Base-by-base conservation (phyloP, 2,888 invertebrate genomes). In the Tachina fera region DNA sequence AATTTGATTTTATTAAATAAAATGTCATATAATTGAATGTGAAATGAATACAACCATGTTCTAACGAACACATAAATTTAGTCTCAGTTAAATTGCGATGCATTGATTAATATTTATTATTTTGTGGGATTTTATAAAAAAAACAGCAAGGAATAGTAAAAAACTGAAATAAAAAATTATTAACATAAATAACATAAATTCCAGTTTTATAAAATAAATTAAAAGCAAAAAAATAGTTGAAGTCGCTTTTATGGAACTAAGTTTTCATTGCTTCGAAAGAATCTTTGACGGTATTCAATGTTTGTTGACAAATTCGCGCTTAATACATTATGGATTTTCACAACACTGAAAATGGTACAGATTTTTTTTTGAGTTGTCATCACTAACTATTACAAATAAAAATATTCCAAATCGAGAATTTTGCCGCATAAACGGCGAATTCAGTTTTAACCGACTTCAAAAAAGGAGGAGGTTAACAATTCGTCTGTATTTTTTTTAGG, bases 1-100 rank as follows among this genome's bases (percentile, higher is more conserved):
- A 75, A 75, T 63, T 51, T 8, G 41, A 75, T 75, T 51, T 51
- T n/a, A 75, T 75, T 51, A 22, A 43, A 63, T 75, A 43, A n/a
- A 63, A 71, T 58, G 45, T 43, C 11, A 51, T 19, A 14, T 61
- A 51, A 61, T 75, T 75, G 61, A 51, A 75, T 63, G 22, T 51
- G 49, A 75, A 63, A 75, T 49, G 51, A 61, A 75, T 75, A 63
- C 51, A 47, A 16, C 9, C 51, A 31, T 31, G 3, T 31, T n/a
- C 74, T 61, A 74, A 74, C 61, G 19, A 74, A 61, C 22, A 63
- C 49, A 41, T 75, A 51, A 43, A 43, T 75, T 63, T 51, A 63
- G 16, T 75, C n/a, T 22, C 22, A 53, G 8, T 45, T 45, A 58
- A 22, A 45, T 71, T 58, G n/a, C n/a, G 22, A 16, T 71, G 45